A percentile compares a stretch with the other conserved stretches of the same genome.
Conservation (phyloP, 2,888 invertebrate genomes). For the Oscheius sp. region DNA sequence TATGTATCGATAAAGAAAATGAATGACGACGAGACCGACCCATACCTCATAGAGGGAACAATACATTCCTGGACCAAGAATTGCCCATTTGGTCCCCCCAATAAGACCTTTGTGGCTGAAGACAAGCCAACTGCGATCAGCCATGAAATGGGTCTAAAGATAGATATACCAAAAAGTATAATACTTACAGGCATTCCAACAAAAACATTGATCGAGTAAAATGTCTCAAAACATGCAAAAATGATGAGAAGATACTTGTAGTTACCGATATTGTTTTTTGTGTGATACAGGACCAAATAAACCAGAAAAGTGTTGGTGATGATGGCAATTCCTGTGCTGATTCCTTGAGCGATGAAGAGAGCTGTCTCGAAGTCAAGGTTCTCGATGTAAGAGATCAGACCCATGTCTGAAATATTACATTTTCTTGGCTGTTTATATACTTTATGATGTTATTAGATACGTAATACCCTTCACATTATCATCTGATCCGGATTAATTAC, state of each 20-base stretch:
- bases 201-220: not conserved
- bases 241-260: conserved; percentile 8
- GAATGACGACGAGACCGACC: not conserved
- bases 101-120: not conserved
- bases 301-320: not conserved
- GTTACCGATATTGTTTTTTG: not conserved
- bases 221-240: conserved; percentile 4
- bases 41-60: conserved; percentile 6
- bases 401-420: too few species aligned
- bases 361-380: too few species aligned
- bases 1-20: conserved; percentile 1
- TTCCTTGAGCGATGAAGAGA: too few species aligned
- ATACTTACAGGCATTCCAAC: conserved; percentile 9
- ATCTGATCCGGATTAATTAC: too few species aligned
- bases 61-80: not conserved
- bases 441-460: too few species aligned
- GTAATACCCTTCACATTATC: too few species aligned
- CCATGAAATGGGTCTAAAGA: conserved; percentile 1
- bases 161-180: not conserved
- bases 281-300: not conserved
- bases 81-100: not conserved
- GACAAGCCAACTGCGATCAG: not conserved
- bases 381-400: too few species aligned
- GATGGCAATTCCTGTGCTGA: not conserved
- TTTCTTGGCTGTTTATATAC: too few species aligned